Evolutionary conservation across 2,888 invertebrate genomes (phyloP), one percentile per base, ranked within the genome.

Genomic region (Molorchus minor): DNA sequence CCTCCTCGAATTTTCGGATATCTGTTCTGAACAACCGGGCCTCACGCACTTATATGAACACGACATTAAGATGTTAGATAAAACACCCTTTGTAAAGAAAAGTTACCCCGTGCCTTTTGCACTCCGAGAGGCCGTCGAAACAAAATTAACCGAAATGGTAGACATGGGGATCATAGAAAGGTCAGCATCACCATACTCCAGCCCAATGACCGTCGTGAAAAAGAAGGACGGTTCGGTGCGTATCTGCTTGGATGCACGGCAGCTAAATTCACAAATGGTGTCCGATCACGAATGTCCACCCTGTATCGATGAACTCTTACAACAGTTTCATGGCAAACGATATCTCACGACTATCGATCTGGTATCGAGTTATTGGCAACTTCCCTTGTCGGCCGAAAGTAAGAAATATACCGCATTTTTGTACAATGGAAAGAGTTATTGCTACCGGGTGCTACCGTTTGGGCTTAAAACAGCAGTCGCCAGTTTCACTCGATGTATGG

Each of bases 151-250:
- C 3, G 54, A 58, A 38, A 61, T 58, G 61, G 21, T 46, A 33
- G 16, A 54, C 35, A 5, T 8, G 2, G 45, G 40, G 3, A 46
- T 61, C 16, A 58, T 61, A 4, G 45, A 49, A 36, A 19, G 51
- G 0, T n/a, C 52, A 7, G 19, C 49, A 8, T 41, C 62, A 8
- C 43, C 57, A 25, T 61, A 47, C 25, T 45, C 43, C n/a, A 51
- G 46, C 12, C 62, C 62, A 3, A 35, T 58, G 43, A 52, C 53
- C 0, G 52, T 52, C 1, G 58, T 58, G 2, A 54, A 33, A 16
- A 61, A 58, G 36, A 61, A 49, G 33, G 49, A 61, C 25, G 53
- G 47, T 1, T 19, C 47, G 2, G 20, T 62, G 7, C 59, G 62
- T 17, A 29, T 62, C 2, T 55, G 59, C 21, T 55, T 1, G 52